Conservation (phyloP, 2,888 invertebrate genomes). For the Harpalus rufipes region DNA sequence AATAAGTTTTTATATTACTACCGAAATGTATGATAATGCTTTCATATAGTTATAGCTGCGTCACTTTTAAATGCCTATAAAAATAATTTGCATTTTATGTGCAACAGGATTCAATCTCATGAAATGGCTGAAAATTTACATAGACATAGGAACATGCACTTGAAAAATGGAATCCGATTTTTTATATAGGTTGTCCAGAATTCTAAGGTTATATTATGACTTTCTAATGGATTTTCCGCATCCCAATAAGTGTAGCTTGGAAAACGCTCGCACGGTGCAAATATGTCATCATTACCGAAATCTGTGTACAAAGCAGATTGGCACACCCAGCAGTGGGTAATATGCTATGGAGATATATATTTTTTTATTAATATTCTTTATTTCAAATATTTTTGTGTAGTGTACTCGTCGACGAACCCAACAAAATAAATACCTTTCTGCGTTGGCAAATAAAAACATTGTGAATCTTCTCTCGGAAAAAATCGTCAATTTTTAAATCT, state of each 20-base stretch:
- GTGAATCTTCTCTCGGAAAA: neutral
- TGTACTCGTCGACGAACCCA: neutral
- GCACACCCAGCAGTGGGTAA: too few relatives aligned
- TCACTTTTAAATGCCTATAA: neutral
- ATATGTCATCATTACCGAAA: too few relatives aligned
- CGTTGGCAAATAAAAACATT: neutral
- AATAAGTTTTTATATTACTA: slow-evolving; percentile 32
- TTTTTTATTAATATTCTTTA: too few relatives aligned
- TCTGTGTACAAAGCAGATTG: too few relatives aligned
- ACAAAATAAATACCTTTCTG: neutral
- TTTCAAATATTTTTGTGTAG: too few relatives aligned
- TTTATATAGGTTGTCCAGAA: too few relatives aligned
- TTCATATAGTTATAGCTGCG: neutral
- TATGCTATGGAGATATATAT: too few relatives aligned
- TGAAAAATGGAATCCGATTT: neutral
- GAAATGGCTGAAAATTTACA: neutral
- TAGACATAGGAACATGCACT: neutral
- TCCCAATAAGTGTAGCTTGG: too few relatives aligned
- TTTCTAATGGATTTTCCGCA: too few relatives aligned
- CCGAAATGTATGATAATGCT: slow-evolving; percentile 16
- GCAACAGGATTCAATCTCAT: neutral
- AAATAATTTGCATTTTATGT: slow-evolving; percentile 7
- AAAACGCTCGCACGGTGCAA: too few relatives aligned
- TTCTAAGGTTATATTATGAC: too few relatives aligned
- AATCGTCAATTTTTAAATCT: slow-evolving; percentile 51